A percentile compares a stretch with the other conserved stretches of the same genome.
Evolutionary conservation across 92 coral and sea anemone genomes (phyloP).

Genomic region (Isaurus tuberculatus): DNA sequence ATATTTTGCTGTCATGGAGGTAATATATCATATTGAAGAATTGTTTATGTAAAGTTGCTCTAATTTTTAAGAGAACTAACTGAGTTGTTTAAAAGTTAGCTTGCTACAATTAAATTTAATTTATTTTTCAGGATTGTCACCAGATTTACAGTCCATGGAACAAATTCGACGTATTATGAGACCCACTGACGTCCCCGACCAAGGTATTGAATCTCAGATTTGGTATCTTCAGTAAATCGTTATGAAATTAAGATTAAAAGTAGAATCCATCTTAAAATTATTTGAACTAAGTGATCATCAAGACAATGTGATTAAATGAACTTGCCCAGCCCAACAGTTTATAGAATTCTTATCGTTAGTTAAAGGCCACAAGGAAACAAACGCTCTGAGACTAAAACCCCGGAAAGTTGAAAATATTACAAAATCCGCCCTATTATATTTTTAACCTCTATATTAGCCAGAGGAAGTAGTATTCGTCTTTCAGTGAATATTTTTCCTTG

Average conservation of each 20-base stretch:
- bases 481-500: not conserved
- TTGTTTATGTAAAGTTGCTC: not conserved
- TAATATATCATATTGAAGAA: conserved; percentile 15
- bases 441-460: not conserved
- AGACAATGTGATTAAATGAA: conserved; percentile 10
- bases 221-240: not conserved
- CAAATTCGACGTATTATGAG: conserved; percentile 98
- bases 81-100: not conserved
- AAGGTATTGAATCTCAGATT: conserved; percentile 70
- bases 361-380: too few relatives aligned
- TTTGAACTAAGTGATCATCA: conserved; percentile 10
- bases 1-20: conserved; percentile 99
- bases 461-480: not conserved
- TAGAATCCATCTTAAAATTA: not conserved
- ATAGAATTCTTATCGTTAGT: not conserved
- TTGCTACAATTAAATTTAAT: not conserved
- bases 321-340: conserved; percentile 31
- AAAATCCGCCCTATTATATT: not conserved
- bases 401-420: not conserved
- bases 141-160: conserved; percentile 99
- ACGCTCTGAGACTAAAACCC: not conserved
- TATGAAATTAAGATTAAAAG: not conserved
- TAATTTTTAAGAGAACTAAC: not conserved
- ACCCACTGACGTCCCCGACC: conserved; percentile 99
- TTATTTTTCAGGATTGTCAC: conserved; percentile 82